Evolutionary conservation across 1,140 invertebrate genomes (phyloP), one percentile per base, ranked within the genome.

Genomic region (Eurytemora carolleeae): DNA sequence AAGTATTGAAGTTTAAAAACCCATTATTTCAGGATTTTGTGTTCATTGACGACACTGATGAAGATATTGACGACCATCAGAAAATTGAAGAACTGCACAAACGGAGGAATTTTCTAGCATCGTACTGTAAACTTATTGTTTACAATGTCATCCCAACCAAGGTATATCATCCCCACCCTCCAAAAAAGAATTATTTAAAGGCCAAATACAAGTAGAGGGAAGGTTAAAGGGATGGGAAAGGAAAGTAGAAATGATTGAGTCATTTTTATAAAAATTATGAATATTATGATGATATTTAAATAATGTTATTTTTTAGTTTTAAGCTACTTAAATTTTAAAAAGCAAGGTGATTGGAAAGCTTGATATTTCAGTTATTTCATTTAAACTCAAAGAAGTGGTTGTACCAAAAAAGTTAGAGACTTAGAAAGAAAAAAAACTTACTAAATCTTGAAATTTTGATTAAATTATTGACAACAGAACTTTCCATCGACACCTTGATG

Each of bases 31-130:
- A 91, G 70, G 82, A 85, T 62, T 90, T 92, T 72, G 93, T 98
- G 1, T 98, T 98, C 75, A 79, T 84, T 62, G 84, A 85, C 64
- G 83, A 87, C 70, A 85, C 86, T 74, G 80, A 81, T 82, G 82
- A 84, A 64, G 81, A 82, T 67, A 82, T 86, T 69, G 93, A 96
- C 74, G 92, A 97, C 70, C 90, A 94, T 73, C 80, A 81, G 0
- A 85, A 85, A 67, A 97, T 98, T 67, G 92, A 97, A 76, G 87
- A 93, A 69, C 74, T 98, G 20, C 93, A 97, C 73, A 97, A 96
- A 73, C 79, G 89, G 63, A 78, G 95, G 66, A 97, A 94, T 70
- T 92, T 96, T 70, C 75, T 98, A 55, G 90, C 94, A 1, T 87
- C 88, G 55, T 98, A 91, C 74, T 96, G 91, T 74, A 99, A 98